Evolutionary conservation across 2,797 vertebrate species (phyloP), one percentile per base, ranked within the genome.

Genomic region (Coreius guichenoti): DNA sequence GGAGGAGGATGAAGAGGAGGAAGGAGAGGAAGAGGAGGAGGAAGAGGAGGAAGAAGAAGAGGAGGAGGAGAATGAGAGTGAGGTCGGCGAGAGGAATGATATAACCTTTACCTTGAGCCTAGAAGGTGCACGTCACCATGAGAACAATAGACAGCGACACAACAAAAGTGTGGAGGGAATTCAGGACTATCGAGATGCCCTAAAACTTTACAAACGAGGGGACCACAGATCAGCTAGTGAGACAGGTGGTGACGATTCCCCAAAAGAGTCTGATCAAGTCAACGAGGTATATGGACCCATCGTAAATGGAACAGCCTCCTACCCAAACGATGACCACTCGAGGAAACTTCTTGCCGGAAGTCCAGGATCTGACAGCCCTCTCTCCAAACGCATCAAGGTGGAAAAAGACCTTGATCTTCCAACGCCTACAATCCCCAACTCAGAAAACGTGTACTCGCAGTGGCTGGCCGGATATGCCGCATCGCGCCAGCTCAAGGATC

Each of bases 401-500:
- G 98, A 99, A 95, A 99, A 98, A 93, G 98, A 99, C 94, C 95
- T 98, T 39, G 98, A 99, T 87, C 95, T 98, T 85, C 96, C 97
- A 17, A 96, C 96, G 0, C 94, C 97, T 68, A 96, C 98, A 84
- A 97, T 99, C 95, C 96, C 98, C 89, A 98, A 97, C 94, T 95
- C 97, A 0, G 98, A 99, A 91, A 99, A 99, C 89, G 98, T 99
- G 91, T 99, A 99, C 93, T 98, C 97, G 83, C 98, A 99, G 94
- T 99, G 98, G 98, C 95, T 99, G 78, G 97, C 97, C 0, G 97
- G 98, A 92, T 98, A 98, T 1, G 98, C 98, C 68, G 97, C 98
- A 90, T 98, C 98, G 36, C 95, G 98, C 91, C 98, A 99, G 96
- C 96, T 99, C 94, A 99, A 99, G 95, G 98, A 99, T 94, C 98